phyloP scores from a whole-genome alignment of 2,797 vertebrate species.

The Sebastolobus alascanus region DNA sequence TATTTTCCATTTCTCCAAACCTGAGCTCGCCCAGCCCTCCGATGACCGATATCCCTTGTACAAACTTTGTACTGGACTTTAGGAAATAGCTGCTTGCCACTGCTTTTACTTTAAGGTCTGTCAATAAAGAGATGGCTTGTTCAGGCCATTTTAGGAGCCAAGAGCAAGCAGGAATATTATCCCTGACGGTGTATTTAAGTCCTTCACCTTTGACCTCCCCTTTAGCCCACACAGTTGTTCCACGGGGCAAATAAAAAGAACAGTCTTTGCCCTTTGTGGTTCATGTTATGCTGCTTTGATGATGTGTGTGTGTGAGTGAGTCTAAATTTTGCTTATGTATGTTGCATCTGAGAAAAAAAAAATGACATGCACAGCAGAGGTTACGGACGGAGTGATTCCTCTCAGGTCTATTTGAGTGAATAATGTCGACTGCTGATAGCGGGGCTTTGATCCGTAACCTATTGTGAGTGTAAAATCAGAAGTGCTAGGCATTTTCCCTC shows the following conservation, averaged over 20 bases:
- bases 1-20: conserved; percentile 13
- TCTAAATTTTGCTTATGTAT: conserved; percentile 59
- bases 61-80: conserved; percentile 8
- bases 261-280: conserved; percentile 45
- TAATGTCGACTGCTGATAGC: conserved; percentile 76
- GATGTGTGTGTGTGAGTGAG: conserved; percentile 31
- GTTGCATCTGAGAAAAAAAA: conserved; percentile 43
- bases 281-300: conserved; percentile 39
- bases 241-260: conserved; percentile 30
- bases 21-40: not conserved
- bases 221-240: conserved; percentile 34
- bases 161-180: conserved; percentile 53
- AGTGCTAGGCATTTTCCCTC: conserved; percentile 71
- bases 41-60: not conserved
- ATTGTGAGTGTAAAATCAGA: conserved; percentile 80
- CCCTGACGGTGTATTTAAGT: conserved; percentile 46
- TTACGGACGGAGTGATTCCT: conserved; percentile 57
- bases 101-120: conserved; percentile 24
- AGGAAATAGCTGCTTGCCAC: not conserved
- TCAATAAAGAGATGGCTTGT: conserved; percentile 35
- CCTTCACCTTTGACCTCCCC: conserved; percentile 57
- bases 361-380: conserved; percentile 66
- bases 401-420: conserved; percentile 65
- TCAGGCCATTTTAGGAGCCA: conserved; percentile 42
- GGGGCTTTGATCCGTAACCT: conserved; percentile 79